Evolutionary conservation across 2,888 invertebrate genomes (phyloP), one percentile per base, ranked within the genome.

Genomic region (Sturmia bella): DNA sequence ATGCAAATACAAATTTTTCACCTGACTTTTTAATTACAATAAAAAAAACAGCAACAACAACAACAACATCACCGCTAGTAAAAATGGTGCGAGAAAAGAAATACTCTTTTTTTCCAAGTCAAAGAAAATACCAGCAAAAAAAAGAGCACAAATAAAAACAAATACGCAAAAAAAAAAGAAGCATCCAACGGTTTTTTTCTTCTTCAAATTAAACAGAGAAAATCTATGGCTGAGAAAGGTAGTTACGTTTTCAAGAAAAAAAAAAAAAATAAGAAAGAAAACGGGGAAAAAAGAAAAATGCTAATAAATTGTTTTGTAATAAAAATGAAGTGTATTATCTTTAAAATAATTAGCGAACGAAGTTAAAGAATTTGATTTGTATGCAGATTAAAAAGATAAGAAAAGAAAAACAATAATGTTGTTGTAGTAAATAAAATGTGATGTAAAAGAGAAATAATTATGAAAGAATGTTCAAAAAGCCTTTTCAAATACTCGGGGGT

Each of bases 1-100:
- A 84, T 85, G 84, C 85, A 87, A 87, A 87, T 87, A 86, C 86
- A 87, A n/a, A 87, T 88, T 87, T 87, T 88, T 80, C 66, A 80
- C 79, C 80, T 79, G 81, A 81, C 73, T 81, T 84, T n/a, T 84
- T 84, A 84, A 84, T 82, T 84, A 84, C 73, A 12, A n/a, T 41
- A 61, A 11, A 45, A 21, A 37, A 15, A 45, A 57, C 32, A 57
- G 48, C 56, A 57, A 21, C 0, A 24, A 24, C 15, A 32, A n/a
- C 59, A 59, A 39, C 27, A 59, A 39, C 70, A 59, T 11, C 13
- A 57, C 19, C 1, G 12, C 24, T 9, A n/a, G n/a, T 32, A 41
- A 68, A 27, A 32, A 32, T 27, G 7, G 9, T 32, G 32, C 5
- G 32, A 32, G 32, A 39, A 54, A 68, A 27, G 13, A 21, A 50